These are phyloP conservation scores for Zaprionus camerounensis DNA, from an alignment of 1,140 invertebrate genomes.

Conservation along the genomic window DNA sequence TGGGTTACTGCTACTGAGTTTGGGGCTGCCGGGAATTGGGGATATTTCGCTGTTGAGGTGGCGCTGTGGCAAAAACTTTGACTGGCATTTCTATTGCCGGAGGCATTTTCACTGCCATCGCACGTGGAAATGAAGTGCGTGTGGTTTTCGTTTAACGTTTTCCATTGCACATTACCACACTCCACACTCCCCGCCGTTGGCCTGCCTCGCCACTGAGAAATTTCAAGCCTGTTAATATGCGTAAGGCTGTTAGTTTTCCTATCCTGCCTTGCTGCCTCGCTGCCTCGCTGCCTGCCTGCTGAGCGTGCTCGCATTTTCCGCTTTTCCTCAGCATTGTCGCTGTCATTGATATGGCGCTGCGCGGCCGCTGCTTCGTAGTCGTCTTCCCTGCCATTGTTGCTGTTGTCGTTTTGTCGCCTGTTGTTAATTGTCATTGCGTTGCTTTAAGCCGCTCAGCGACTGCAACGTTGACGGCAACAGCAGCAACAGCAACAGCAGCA, in stretches of 20 bases:
- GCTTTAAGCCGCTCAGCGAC: constrained; percentile 72
- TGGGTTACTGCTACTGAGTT: not conserved
- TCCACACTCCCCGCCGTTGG: no score
- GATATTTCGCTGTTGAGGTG: constrained; percentile 28
- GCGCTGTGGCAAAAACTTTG: constrained; percentile 46
- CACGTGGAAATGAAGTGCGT: constrained; percentile 55
- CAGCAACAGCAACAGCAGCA: constrained; percentile 12
- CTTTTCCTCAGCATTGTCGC: constrained; percentile 26
- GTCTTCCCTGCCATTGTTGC: constrained; percentile 14
- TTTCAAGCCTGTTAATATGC: constrained; percentile 74
- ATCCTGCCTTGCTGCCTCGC: constrained; percentile 1
- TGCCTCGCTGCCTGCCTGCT: constrained; percentile 16
- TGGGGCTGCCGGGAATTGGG: not conserved
- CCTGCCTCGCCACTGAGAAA: constrained; percentile 37
- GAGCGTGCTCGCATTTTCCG: constrained; percentile 27
- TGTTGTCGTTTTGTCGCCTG: constrained; percentile 67
- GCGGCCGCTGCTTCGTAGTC: constrained; percentile 10
- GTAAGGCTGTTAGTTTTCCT: constrained; percentile 53
- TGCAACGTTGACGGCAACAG: constrained; percentile 27
- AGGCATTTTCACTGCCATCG: constrained; percentile 41
- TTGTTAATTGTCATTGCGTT: constrained; percentile 79
- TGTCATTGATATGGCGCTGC: constrained; percentile 68
- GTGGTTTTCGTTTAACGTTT: constrained; percentile 51
- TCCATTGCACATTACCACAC: constrained; percentile 12
- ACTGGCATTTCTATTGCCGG: constrained; percentile 47